Base-by-base conservation (phyloP, 2,888 invertebrate species). In the Ptilodon capucinus region DNA sequence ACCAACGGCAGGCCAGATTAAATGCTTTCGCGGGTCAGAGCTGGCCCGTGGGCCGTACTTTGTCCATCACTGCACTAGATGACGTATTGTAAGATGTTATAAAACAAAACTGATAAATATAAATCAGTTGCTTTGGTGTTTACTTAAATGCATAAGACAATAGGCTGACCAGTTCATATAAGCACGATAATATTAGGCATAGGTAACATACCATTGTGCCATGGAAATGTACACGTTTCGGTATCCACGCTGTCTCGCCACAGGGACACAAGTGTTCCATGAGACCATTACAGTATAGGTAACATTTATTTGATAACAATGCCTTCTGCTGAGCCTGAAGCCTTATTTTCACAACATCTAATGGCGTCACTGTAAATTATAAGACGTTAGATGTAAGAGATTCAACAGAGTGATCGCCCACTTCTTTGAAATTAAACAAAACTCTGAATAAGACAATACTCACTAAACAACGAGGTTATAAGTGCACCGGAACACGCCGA, bases 321-420 rank as follows among this genome's bases (percentile, higher is more conserved):
- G 95, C 94, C 69, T 97, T 97, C 73, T 97, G 96, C 82, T 99
- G 99, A 2, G 97, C 95, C 90, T 99, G 99, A 34, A 99, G 92
- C 41, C 99, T 93, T 55, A 99, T 98, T 92, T 99, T 99, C 0
- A 99, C 97, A n/a, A 99, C 99, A 92, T 99, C 99, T 62, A 99
- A 89, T 0, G 99, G 99, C 0, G 99, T 99, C 91, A 99, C 98
- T 98, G 83, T 11, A n/a, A 2, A 28, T 4, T n/a, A n/a, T 4
- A 28, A 28, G 28, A n/a, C 11, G n/a, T 28, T 28, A 6, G 9
- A 23, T 23, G 9, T 4, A 11, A 9, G 2, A n/a, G 4, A 28
- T n/a, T 28, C 28, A 28, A 28, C n/a, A 28, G 11, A 4, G 11
- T 28, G 3, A 11, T 28, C n/a, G n/a, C n/a, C n/a, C n/a, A n/a